Conservation (phyloP, 2,888 invertebrate genomes). For the Xestoiulus laeticollis region DNA sequence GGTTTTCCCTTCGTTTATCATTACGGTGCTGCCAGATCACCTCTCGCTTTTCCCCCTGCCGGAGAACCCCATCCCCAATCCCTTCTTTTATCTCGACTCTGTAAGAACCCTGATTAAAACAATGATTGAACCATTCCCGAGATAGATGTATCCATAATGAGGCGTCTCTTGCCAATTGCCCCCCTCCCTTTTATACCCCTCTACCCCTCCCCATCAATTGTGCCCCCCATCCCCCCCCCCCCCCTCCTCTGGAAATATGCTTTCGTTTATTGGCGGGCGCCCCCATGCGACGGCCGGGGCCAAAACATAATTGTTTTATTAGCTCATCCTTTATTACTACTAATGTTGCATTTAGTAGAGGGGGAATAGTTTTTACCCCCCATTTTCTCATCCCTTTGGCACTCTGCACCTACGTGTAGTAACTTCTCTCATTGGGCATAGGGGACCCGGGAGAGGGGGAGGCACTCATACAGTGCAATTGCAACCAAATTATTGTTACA, state of each 20-base stretch:
- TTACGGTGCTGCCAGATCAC: conserved; percentile 26
- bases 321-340: conserved; percentile 26
- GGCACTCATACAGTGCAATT: not conserved
- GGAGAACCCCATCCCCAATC: not conserved
- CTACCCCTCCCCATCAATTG: not conserved
- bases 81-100: not conserved
- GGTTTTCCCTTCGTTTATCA: conserved; percentile 26
- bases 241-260: conserved; percentile 26
- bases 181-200: not conserved
- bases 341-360: conserved; percentile 26
- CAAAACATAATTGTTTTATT: conserved; percentile 26
- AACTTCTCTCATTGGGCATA: not conserved
- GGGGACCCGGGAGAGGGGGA: not conserved
- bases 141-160: conserved; percentile 26
- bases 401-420: not conserved
- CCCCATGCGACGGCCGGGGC: conserved; percentile 11
- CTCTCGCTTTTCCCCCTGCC: not conserved
- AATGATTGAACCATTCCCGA: conserved; percentile 26
- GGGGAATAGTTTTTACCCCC: not conserved
- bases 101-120: conserved; percentile 26
- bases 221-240: too few relatives aligned
- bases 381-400: not conserved
- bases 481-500: too few relatives aligned
- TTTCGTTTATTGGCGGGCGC: conserved; percentile 6
- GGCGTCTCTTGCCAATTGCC: conserved; percentile 10